These are phyloP conservation scores for Microctonus brassicae DNA, from an alignment of 2,888 invertebrate species.

Conservation along the genomic window DNA sequence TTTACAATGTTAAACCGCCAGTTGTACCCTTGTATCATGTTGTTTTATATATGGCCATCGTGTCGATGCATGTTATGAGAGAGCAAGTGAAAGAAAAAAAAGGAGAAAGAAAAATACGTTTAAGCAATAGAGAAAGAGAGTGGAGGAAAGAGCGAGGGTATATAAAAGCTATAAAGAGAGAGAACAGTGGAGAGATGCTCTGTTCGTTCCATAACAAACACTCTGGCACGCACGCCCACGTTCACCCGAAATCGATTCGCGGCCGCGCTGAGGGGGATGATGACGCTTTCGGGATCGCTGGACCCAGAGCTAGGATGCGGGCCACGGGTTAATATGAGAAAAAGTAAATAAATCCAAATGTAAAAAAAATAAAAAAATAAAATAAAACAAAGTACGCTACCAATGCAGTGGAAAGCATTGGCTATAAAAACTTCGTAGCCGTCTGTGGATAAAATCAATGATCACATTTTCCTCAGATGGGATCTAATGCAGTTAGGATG, in stretches of 20 bases:
- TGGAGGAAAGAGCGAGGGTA: too few relatives aligned
- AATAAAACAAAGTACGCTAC: not conserved
- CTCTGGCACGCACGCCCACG: constrained; percentile 41
- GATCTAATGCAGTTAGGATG: not conserved
- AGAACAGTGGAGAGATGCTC: constrained; percentile 10
- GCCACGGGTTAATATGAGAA: constrained; percentile 7
- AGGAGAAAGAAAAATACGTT: not conserved
- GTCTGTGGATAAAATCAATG: constrained; percentile 14
- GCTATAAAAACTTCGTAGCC: not conserved
- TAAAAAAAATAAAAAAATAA: constrained; percentile 3
- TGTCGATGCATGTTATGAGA: constrained; percentile 28
- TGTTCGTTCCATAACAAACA: constrained; percentile 38
- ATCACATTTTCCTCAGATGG: not conserved
- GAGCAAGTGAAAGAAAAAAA: not conserved
- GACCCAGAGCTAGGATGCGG: constrained; percentile 27
- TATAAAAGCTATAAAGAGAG: too few relatives aligned
- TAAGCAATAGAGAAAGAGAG: not conserved
- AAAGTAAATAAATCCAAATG: not conserved
- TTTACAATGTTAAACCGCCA: constrained; percentile 25
- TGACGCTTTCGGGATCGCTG: constrained; percentile 37
- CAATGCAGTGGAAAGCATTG: constrained; percentile 1
- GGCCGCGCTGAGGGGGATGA: constrained; percentile 31
- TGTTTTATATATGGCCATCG: constrained; percentile 34
- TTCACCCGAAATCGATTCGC: constrained; percentile 41
- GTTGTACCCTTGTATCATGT: constrained; percentile 25